Conservation (phyloP, 2,113 vertebrate species). For the Chaetodon auriga region DNA sequence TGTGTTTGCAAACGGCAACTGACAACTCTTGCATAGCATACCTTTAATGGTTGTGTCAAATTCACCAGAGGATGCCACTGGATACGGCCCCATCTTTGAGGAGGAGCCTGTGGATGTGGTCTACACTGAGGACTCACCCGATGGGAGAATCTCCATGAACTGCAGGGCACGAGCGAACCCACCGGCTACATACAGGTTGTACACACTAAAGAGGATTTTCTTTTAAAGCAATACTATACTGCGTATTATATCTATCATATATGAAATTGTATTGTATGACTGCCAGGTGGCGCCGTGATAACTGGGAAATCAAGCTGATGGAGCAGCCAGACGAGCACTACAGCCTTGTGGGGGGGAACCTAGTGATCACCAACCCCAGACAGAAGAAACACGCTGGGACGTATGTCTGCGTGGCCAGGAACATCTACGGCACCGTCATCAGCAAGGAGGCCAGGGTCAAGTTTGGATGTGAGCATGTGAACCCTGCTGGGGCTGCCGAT, state of each 20-base stretch:
- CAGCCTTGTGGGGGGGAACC: slow-evolving; percentile 95
- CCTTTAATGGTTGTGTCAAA: neutral
- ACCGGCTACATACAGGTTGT: slow-evolving; percentile 92
- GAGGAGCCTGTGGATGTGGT: slow-evolving; percentile 97
- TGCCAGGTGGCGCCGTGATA: slow-evolving; percentile 93
- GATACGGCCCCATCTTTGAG: slow-evolving; percentile 97
- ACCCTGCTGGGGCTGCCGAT: neutral
- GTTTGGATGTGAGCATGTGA: slow-evolving; percentile 93
- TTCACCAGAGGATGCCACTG: slow-evolving; percentile 92
- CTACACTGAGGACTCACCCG: slow-evolving; percentile 94
- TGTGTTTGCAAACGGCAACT: too few relatives aligned
- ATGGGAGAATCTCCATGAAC: slow-evolving; percentile 95
- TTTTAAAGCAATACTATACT: neutral
- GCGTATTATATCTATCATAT: neutral
- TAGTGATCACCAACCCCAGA: slow-evolving; percentile 94
- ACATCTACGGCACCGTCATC: slow-evolving; percentile 93
- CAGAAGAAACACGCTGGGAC: slow-evolving; percentile 92
- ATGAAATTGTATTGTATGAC: neutral
- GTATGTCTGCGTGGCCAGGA: slow-evolving; percentile 93
- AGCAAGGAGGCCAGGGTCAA: slow-evolving; percentile 94
- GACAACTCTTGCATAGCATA: too few relatives aligned
- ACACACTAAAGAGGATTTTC: neutral
- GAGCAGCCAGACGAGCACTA: slow-evolving; percentile 91
- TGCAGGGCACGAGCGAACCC: slow-evolving; percentile 95
- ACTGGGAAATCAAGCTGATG: slow-evolving; percentile 94